A percentile compares a stretch with the other conserved stretches of the same genome.
phyloP scores from a whole-genome alignment of 2,888 invertebrate species.

The Agrypnus murinus region DNA sequence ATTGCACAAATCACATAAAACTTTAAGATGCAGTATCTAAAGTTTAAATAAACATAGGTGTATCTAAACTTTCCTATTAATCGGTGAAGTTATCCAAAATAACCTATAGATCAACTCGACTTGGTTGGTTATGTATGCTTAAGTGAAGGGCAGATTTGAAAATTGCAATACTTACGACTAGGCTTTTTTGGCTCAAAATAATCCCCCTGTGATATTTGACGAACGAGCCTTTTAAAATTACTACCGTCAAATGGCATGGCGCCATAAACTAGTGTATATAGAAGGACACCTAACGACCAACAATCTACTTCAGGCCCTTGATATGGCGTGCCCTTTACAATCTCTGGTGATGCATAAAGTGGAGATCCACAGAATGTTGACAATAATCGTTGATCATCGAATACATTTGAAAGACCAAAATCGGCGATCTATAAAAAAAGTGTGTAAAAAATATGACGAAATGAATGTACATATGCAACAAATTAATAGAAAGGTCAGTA shows the following conservation, averaged over 20 bases:
- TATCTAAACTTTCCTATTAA: too few species aligned
- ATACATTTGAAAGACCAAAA: conserved; percentile 98
- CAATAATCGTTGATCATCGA: conserved; percentile 88
- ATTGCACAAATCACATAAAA: too few species aligned
- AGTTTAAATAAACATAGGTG: too few species aligned
- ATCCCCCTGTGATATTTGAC: conserved; percentile 97
- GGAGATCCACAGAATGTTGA: conserved; percentile 98
- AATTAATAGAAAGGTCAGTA: conserved; percentile 14
- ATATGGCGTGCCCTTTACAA: conserved; percentile 97
- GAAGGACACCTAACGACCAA: conserved; percentile 96
- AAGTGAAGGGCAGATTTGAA: too few species aligned
- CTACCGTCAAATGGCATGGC: conserved; percentile 99
- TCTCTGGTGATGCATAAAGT: conserved; percentile 97
- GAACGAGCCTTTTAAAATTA: conserved; percentile 96
- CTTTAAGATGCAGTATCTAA: too few species aligned
- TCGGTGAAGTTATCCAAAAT: too few species aligned
- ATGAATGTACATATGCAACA: neutral
- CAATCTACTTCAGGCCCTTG: conserved; percentile 97
- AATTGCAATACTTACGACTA: conserved; percentile 79
- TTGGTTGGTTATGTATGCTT: too few species aligned
- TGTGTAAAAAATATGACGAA: neutral
- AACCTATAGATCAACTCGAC: too few species aligned
- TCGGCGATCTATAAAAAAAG: conserved; percentile 88
- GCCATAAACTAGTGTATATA: conserved; percentile 98
- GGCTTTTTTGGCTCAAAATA: conserved; percentile 97